Evolutionary conservation across 2,113 vertebrate genomes (phyloP).

Genomic region (Fregetta grallaria): DNA sequence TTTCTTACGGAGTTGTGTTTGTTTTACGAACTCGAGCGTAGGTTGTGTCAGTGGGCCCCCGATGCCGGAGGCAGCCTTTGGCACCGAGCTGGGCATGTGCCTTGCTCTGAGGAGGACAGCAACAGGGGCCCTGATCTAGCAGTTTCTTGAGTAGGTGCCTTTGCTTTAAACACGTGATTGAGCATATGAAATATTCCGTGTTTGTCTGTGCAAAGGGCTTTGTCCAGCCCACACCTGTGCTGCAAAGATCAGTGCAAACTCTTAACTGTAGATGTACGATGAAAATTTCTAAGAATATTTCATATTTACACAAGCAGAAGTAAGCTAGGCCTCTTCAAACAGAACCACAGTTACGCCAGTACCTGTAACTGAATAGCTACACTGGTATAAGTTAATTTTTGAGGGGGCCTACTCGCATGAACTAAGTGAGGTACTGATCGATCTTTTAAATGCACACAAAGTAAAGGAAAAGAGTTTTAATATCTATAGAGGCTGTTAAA

Average conservation of each 20-base stretch:
- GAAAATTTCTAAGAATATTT: background rate
- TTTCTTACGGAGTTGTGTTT: background rate
- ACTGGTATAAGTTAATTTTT: background rate
- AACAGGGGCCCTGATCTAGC: background rate
- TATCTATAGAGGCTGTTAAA: background rate
- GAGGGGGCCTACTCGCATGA: background rate
- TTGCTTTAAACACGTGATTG: background rate
- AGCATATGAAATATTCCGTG: background rate
- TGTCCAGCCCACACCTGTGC: background rate
- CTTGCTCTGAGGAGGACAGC: background rate
- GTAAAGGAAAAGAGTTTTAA: background rate
- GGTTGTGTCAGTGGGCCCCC: background rate
- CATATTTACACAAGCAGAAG: background rate
- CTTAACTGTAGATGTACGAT: background rate
- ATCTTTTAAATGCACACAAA: background rate
- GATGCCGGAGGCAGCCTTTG: background rate
- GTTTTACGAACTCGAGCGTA: background rate
- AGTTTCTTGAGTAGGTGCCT: background rate
- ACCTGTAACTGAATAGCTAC: background rate
- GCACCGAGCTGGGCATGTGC: background rate
- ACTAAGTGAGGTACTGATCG: background rate
- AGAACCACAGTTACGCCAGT: background rate
- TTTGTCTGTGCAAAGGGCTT: background rate
- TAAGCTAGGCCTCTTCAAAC: background rate
- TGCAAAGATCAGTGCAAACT: background rate